phyloP scores from a whole-genome alignment of 2,797 vertebrate species.

The Sus cebifrons region DNA sequence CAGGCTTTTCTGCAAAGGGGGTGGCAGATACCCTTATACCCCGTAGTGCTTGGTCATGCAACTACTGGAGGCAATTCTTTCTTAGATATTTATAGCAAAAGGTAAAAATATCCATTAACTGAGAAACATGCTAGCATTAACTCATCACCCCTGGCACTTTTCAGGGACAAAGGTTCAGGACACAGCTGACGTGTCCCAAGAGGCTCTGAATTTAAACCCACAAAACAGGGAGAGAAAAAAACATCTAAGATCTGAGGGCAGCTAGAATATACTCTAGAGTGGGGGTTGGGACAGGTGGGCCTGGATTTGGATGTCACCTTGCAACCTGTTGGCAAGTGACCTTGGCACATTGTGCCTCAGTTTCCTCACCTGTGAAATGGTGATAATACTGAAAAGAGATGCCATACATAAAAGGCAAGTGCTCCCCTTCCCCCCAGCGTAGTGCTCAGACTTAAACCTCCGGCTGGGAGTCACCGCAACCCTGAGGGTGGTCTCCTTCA shows the following conservation, averaged over 20 bases:
- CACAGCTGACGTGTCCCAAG: neutral
- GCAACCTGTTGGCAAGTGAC: neutral
- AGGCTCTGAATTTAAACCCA: neutral
- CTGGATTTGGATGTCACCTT: neutral
- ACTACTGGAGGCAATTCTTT: neutral
- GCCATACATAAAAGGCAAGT: neutral
- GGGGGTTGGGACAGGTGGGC: neutral
- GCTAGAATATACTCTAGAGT: neutral
- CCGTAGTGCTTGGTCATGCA: neutral
- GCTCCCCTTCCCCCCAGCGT: too few relatives aligned
- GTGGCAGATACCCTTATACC: neutral
- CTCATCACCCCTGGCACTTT: neutral
- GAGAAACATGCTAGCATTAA: neutral
- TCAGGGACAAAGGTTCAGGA: constrained; percentile 8
- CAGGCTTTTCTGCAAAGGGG: neutral
- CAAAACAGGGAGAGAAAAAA: neutral
- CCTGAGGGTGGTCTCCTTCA: neutral
- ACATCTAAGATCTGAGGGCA: neutral
- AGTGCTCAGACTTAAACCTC: neutral
- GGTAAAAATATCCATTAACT: neutral
- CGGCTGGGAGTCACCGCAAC: neutral
- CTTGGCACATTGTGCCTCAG: neutral
- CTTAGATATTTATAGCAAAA: neutral
- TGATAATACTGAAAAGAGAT: neutral
- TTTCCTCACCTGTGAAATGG: neutral